Evolutionary conservation across 2,888 invertebrate genomes (phyloP), one percentile per base, ranked within the genome.

Genomic region (Aphidius colemani): DNA sequence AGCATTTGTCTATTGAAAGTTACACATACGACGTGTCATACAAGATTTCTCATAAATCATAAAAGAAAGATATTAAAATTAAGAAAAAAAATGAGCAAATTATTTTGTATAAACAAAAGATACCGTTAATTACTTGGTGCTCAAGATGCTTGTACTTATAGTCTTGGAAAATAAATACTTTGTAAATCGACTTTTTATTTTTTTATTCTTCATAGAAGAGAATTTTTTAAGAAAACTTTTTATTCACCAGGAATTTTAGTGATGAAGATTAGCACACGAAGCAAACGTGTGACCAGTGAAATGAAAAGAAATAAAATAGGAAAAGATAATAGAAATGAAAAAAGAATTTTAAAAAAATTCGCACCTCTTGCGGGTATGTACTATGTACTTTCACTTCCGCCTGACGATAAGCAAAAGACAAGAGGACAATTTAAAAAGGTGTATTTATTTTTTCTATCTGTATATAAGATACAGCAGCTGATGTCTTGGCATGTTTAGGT

Each of bases 371-470:
- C 53, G 13, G 49, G 53, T 30, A 59, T 64, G 63, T 66, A 75
- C 74, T 30, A 59, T 64, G 63, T 66, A 75, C 74, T 76, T 77
- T 76, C 77, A 71, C 77, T 77, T 75, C 74, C 74, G 75, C 67
- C 65, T 70, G 55, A 64, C 66, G 73, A 71, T 74, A 70, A 74
- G n/a, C n/a, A n/a, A n/a, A n/a, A n/a, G 65, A 69, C 30, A 30
- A 44, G 40, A 66, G 61, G 48, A 51, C 61, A 59, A 53, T 55
- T n/a, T 13, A 46, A 46, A 11, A 13, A 39, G 18, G 7, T 53
- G 6, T 10, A 39, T 30, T 40, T 30, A 30, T 30, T 30, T 30
- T 30, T 30, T 30, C 5, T 3, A 30, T 30, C 5, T 30, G 30
- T 30, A 30, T 30, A 5, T 30, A 30, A 59, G 53, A 53, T 39